These are phyloP conservation scores for Rhopalosiphum nymphaeae DNA, from an alignment of 2,888 invertebrate genomes.

Conservation along the genomic window DNA sequence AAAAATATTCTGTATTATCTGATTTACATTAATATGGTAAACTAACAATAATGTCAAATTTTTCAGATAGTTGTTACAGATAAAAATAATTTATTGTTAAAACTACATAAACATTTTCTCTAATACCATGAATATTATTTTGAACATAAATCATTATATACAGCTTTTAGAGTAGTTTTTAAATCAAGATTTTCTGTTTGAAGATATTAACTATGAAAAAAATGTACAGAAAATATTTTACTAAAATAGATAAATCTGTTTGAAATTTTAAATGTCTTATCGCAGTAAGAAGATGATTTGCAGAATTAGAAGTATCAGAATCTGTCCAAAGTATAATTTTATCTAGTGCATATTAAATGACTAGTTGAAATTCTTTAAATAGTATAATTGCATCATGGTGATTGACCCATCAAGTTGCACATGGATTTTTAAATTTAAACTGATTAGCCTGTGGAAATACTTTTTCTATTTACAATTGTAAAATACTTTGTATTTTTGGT, in stretches of 20 bases:
- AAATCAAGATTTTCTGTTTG: slow-evolving; percentile 4
- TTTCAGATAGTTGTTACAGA: too few relatives aligned
- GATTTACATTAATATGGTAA: too few relatives aligned
- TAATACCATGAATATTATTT: neutral
- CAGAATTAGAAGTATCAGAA: neutral
- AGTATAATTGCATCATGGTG: slow-evolving; percentile 35
- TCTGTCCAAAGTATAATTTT: slow-evolving; percentile 12
- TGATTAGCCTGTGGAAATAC: slow-evolving; percentile 6
- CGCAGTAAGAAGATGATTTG: slow-evolving; percentile 5
- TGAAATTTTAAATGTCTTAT: slow-evolving; percentile 26
- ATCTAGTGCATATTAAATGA: slow-evolving; percentile 1
- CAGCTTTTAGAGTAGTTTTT: neutral
- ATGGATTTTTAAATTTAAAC: slow-evolving; percentile 22
- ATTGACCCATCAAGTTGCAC: slow-evolving; percentile 32
- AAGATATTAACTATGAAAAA: neutral
- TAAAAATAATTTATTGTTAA: too few relatives aligned
- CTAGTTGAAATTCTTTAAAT: slow-evolving; percentile 24
- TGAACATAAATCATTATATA: neutral
- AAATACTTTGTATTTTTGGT: slow-evolving; percentile 16
- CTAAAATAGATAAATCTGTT: slow-evolving; percentile 32
- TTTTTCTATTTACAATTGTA: neutral
- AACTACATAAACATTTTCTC: neutral
- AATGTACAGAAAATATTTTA: slow-evolving; percentile 38
- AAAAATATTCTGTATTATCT: too few relatives aligned
- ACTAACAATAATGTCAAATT: too few relatives aligned